phyloP scores from a whole-genome alignment of 2,113 vertebrate genomes.

The Machaerirhynchus nigripectus region DNA sequence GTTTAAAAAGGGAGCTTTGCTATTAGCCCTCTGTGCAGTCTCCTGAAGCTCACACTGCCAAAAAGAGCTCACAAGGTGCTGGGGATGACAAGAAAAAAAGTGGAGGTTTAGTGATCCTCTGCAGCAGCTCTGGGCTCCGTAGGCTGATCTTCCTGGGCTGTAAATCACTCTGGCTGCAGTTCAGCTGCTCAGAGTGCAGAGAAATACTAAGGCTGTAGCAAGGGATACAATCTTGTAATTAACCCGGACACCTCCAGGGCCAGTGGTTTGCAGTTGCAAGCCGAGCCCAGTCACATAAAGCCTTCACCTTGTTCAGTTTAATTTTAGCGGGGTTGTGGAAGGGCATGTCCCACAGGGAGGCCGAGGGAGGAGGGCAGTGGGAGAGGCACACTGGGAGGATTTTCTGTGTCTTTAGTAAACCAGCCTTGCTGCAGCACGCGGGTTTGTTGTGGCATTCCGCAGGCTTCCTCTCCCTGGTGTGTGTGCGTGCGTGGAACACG shows the following conservation, averaged over 20 bases:
- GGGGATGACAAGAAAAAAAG: neutral
- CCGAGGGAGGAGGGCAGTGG: neutral
- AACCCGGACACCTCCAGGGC: neutral
- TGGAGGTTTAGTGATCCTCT: neutral
- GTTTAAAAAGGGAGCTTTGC: conserved; percentile 6
- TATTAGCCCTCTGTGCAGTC: neutral
- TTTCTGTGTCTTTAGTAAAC: conserved; percentile 55
- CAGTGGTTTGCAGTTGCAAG: neutral
- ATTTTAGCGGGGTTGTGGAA: neutral
- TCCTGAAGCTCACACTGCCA: neutral
- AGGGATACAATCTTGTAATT: neutral
- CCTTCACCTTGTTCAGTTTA: neutral
- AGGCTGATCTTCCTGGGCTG: neutral
- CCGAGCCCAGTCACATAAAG: neutral
- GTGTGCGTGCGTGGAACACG: neutral
- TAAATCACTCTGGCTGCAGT: neutral
- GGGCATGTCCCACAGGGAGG: neutral
- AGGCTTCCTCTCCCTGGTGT: neutral
- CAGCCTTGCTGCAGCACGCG: conserved; percentile 15
- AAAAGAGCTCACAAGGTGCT: neutral
- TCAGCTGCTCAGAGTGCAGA: neutral
- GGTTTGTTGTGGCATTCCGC: conserved; percentile 53
- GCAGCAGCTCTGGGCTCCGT: neutral
- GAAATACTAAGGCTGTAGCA: neutral
- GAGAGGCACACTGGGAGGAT: neutral